These are phyloP conservation scores for Vimba vimba DNA, from an alignment of 2,113 vertebrate genomes.

Conservation along the genomic window DNA sequence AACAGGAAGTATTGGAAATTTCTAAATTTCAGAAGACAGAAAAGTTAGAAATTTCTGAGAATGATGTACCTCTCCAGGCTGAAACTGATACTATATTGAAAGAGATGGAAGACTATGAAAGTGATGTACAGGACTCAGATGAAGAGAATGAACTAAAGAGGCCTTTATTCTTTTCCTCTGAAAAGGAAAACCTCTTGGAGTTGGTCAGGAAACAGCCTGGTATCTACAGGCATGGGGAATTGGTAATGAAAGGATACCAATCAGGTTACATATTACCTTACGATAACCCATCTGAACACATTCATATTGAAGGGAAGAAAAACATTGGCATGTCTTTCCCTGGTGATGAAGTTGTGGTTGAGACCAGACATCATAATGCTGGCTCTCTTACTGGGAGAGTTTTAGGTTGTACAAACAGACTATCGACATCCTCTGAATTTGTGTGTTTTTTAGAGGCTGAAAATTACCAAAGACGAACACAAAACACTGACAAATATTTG, in stretches of 20 bases:
- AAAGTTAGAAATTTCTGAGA: not conserved
- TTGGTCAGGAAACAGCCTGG: conserved; percentile 27
- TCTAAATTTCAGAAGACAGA: conserved; percentile 42
- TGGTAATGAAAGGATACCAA: conserved; percentile 59
- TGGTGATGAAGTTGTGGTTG: conserved; percentile 70
- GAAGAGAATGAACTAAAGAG: not conserved
- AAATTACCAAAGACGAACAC: conserved; percentile 64
- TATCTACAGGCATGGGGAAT: conserved; percentile 54
- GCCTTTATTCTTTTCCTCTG: not conserved
- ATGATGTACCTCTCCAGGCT: not conserved
- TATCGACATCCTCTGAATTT: conserved; percentile 65
- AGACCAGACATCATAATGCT: conserved; percentile 41
- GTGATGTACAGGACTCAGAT: conserved; percentile 4
- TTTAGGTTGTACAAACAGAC: conserved; percentile 67
- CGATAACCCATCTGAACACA: conserved; percentile 47
- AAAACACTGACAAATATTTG: not conserved
- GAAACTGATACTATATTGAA: conserved; percentile 42
- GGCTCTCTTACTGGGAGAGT: conserved; percentile 51
- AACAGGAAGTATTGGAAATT: conserved; percentile 74
- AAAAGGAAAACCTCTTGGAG: conserved; percentile 18
- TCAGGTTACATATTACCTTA: conserved; percentile 63
- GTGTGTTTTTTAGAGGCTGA: conserved; percentile 78
- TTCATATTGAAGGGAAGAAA: conserved; percentile 63
- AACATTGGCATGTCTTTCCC: conserved; percentile 63
- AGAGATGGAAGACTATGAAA: conserved; percentile 35